Evolutionary conservation across 1,140 invertebrate genomes (phyloP), one percentile per base, ranked within the genome.

Genomic region (Phortica variegata): DNA sequence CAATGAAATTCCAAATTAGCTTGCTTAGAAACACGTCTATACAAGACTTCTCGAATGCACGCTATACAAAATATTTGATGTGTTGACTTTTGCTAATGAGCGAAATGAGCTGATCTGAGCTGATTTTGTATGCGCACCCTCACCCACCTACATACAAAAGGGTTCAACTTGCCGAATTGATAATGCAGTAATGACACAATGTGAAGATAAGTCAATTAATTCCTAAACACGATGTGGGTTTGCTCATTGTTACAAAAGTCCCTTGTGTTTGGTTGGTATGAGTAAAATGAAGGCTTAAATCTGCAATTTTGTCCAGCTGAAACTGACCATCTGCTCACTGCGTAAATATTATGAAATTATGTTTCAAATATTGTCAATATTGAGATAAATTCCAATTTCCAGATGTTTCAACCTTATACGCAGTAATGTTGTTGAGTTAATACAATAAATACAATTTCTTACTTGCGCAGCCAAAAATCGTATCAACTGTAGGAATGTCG

Each of bases 171-270:
- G 5, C 23, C 5, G 5, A 6, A 10, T 26, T 10, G 23, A 18
- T 3, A 4, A 34, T n/a, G 32, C 32, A 4, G 12, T 17, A 17
- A 37, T 36, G 31, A 15, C 15, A 26, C 23, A 26, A 26, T 6
- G 23, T 10, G 10, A 5, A 42, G 43, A 52, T 41, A 48, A 51
- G 45, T 47, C 49, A 56, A 56, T 56, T 56, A 56, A 38, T 38
- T 12, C 36, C 36, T 6, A 9, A 9, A 7, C 36, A 38, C 36
- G 16, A 18, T 38, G 36, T 38, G 36, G 32, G 32, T 15, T 34
- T 34, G 13, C 9, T 6, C 23, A 26, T 26, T 26, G 5, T 6
- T 6, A 10, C 23, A 26, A 26, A 26, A 26, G 10, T 10, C n/a
- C n/a, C n/a, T n/a, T n/a, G n/a, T 29, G 26, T 29, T 34, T 34